Percentiles rank a stretch among this genome's conserved stretches.
These are phyloP conservation scores for Drosophila picticornis DNA, from an alignment of 2,888 invertebrate genomes.

Conservation along the genomic window DNA sequence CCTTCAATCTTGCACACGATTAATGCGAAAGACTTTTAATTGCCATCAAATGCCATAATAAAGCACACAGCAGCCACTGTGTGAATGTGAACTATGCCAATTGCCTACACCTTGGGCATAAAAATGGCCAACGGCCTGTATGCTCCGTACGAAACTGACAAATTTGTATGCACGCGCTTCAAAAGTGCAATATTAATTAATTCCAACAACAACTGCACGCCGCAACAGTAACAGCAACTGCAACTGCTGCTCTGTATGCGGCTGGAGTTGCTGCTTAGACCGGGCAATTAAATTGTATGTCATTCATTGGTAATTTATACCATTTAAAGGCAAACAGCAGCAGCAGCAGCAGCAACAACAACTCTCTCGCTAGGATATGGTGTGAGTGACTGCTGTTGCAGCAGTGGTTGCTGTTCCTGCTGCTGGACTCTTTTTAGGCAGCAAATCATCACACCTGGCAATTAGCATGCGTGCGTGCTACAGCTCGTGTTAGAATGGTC, in stretches of 20 bases:
- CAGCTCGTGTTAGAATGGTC: constrained; percentile 57
- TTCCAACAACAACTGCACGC: constrained; percentile 74
- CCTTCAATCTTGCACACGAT: constrained; percentile 58
- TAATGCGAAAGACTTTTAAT: constrained; percentile 77
- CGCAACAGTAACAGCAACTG: constrained; percentile 44
- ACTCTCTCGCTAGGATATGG: constrained; percentile 44
- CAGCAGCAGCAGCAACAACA: constrained; percentile 21
- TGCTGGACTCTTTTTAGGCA: constrained; percentile 24
- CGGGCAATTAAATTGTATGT: constrained; percentile 84
- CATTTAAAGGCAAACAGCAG: constrained; percentile 79
- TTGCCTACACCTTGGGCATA: constrained; percentile 79
- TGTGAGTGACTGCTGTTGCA: constrained; percentile 12
- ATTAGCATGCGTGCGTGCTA: constrained; percentile 64
- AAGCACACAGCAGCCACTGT: constrained; percentile 36
- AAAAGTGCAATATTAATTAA: constrained; percentile 82
- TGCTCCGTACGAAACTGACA: constrained; percentile 71
- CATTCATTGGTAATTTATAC: constrained; percentile 85
- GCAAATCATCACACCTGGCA: constrained; percentile 52
- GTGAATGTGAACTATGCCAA: constrained; percentile 80
- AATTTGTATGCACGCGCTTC: constrained; percentile 83
- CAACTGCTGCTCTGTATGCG: constrained; percentile 60
- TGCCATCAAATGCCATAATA: constrained; percentile 68
- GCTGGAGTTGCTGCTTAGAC: constrained; percentile 69
- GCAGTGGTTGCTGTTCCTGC: not conserved
- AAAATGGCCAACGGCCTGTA: constrained; percentile 52